Evolutionary conservation across 2,888 invertebrate species (phyloP).

Genomic region (Cerastoderma edule): DNA sequence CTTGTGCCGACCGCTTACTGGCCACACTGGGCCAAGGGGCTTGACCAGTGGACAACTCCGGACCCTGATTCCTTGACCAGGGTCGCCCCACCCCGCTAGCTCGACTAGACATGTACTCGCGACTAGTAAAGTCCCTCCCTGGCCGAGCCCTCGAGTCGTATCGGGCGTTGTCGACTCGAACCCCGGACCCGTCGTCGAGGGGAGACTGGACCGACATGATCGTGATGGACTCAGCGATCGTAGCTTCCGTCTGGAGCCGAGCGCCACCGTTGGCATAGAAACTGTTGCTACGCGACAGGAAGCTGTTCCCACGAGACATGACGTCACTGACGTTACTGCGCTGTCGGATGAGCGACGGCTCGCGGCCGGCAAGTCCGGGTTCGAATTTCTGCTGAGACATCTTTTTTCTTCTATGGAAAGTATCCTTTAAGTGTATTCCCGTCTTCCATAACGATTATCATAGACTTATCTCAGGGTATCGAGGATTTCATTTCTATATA

Average conservation of each 20-base stretch:
- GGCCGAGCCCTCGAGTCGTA: constrained; percentile 42
- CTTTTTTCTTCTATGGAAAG: neutral
- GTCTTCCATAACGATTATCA: no score
- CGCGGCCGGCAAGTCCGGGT: neutral
- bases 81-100: constrained; percentile 17
- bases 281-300: constrained; percentile 42
- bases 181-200: constrained; percentile 31
- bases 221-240: constrained; percentile 50
- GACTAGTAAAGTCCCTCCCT: constrained; percentile 22
- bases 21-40: constrained; percentile 2
- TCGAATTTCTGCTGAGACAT: constrained; percentile 16
- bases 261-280: constrained; percentile 21
- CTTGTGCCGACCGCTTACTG: neutral
- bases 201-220: constrained; percentile 53
- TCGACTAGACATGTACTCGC: constrained; percentile 15
- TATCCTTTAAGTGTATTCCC: no score
- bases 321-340: constrained; percentile 14
- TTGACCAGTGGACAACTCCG: constrained; percentile 6
- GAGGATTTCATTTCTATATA: no score
- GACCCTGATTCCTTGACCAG: constrained; percentile 12
- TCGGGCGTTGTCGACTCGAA: constrained; percentile 41
- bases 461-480: no score
- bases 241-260: constrained; percentile 41
- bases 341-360: constrained; percentile 4
- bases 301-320: constrained; percentile 51